Percentiles rank a stretch among this genome's conserved stretches.
phyloP scores from a whole-genome alignment of 1,140 invertebrate species.

The Heliconius hermathena region DNA sequence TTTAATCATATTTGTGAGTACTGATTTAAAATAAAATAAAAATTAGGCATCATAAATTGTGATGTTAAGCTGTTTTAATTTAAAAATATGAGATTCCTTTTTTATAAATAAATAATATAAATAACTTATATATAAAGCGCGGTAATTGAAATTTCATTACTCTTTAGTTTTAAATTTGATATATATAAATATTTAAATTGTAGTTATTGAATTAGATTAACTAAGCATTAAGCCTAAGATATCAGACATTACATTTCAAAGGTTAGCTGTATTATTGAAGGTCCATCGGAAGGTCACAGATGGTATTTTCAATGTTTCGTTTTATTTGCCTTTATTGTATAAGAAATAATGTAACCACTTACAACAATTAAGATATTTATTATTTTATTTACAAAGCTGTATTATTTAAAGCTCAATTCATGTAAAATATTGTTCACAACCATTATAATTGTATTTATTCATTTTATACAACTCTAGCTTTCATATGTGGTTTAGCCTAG shows the following conservation, averaged over 20 bases:
- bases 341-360: conserved; percentile 1
- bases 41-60: not conserved
- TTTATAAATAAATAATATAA: too few relatives aligned
- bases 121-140: not conserved
- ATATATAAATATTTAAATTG: too few relatives aligned
- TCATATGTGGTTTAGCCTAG: too few relatives aligned
- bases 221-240: not conserved
- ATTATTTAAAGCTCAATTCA: too few relatives aligned
- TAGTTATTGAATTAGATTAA: too few relatives aligned
- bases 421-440: too few relatives aligned
- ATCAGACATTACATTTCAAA: not conserved
- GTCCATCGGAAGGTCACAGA: conserved; percentile 49
- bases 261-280: conserved; percentile 21
- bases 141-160: not conserved
- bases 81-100: not conserved
- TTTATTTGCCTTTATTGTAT: conserved; percentile 11
- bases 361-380: conserved; percentile 1
- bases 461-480: too few relatives aligned
- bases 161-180: too few relatives aligned
- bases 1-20: not conserved
- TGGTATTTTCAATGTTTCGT: conserved; percentile 35
- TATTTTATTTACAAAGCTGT: conserved; percentile 1
- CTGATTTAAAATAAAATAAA: not conserved
- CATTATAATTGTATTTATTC: too few relatives aligned
- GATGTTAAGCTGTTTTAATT: not conserved